Percentiles rank a stretch among this genome's conserved stretches.
Conservation (phyloP, 1,140 invertebrate genomes). For the Formica exsecta region DNA sequence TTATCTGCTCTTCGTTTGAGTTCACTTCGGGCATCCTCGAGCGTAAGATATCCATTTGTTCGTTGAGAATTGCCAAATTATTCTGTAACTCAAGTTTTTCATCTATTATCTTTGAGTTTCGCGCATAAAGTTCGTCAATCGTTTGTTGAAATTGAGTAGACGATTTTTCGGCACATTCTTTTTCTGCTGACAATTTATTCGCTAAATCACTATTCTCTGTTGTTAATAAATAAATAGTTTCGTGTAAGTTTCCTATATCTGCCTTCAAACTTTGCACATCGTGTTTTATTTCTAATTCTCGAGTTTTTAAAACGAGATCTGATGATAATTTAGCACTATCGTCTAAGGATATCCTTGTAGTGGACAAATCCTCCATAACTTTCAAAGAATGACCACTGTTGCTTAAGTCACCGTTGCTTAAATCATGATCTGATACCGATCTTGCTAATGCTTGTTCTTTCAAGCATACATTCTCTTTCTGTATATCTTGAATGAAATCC, state of each 20-base stretch:
- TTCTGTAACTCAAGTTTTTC: conserved; percentile 73
- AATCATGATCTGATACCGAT: conserved; percentile 10
- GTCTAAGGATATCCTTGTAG: conserved; percentile 66
- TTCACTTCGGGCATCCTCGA: conserved; percentile 8
- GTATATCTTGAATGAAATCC: neutral
- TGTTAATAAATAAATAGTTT: conserved; percentile 78
- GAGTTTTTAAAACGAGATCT: conserved; percentile 75
- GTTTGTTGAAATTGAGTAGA: conserved; percentile 63
- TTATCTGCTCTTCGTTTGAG: conserved; percentile 59
- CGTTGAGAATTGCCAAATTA: conserved; percentile 59
- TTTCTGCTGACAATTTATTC: conserved; percentile 74
- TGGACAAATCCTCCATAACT: conserved; percentile 64
- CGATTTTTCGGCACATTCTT: conserved; percentile 63
- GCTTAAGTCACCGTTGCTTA: neutral
- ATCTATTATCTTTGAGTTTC: conserved; percentile 63
- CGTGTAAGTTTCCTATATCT: conserved; percentile 76
- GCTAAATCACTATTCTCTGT: conserved; percentile 81
- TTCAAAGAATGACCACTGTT: neutral
- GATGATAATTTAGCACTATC: conserved; percentile 76
- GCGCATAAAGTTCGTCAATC: conserved; percentile 70
- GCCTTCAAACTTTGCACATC: conserved; percentile 76
- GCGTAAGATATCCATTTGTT: conserved; percentile 63
- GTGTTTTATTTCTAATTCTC: conserved; percentile 78
- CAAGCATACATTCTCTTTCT: conserved; percentile 47
- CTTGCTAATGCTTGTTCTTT: neutral